Evolutionary conservation across 2,797 vertebrate genomes (phyloP).

Genomic region (Ctenopoma multispine): DNA sequence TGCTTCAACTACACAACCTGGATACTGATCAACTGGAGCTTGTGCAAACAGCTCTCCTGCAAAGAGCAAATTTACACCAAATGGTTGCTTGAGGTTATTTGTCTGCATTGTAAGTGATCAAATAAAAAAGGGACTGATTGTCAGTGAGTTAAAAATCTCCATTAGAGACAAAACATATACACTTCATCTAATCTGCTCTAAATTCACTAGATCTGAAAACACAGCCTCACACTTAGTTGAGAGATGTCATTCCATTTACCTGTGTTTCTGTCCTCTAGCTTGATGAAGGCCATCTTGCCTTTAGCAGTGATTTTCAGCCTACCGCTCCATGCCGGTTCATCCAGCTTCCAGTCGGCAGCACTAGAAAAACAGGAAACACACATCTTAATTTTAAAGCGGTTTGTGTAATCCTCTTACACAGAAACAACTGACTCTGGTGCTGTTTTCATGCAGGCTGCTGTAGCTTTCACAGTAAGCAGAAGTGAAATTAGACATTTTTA

Average conservation of each 20-base stretch:
- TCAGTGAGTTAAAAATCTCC: no score
- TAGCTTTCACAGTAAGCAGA: constrained; percentile 38
- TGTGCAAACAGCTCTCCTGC: constrained; percentile 96
- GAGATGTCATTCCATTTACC: constrained; percentile 77
- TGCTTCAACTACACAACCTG: constrained; percentile 87
- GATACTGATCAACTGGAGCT: constrained; percentile 94
- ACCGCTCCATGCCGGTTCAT: constrained; percentile 94
- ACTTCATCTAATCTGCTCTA: no score
- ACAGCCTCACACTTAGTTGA: neutral
- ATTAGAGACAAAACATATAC: no score
- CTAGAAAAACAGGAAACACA: constrained; percentile 74
- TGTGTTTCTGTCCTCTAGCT: constrained; percentile 92
- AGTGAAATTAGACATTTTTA: constrained; percentile 49
- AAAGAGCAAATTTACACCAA: constrained; percentile 42
- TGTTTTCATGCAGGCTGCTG: constrained; percentile 9
- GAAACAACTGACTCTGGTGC: constrained; percentile 8
- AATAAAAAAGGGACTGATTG: neutral
- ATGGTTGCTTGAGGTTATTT: neutral
- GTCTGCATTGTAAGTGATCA: neutral
- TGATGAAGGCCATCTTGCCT: constrained; percentile 91
- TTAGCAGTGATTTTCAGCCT: constrained; percentile 92
- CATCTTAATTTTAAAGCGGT: neutral
- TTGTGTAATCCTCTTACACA: constrained; percentile 5
- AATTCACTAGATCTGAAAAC: neutral
- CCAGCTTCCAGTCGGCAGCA: constrained; percentile 97